These are phyloP conservation scores for Serilophus lunatus DNA, from an alignment of 2,113 vertebrate species.

Conservation along the genomic window DNA sequence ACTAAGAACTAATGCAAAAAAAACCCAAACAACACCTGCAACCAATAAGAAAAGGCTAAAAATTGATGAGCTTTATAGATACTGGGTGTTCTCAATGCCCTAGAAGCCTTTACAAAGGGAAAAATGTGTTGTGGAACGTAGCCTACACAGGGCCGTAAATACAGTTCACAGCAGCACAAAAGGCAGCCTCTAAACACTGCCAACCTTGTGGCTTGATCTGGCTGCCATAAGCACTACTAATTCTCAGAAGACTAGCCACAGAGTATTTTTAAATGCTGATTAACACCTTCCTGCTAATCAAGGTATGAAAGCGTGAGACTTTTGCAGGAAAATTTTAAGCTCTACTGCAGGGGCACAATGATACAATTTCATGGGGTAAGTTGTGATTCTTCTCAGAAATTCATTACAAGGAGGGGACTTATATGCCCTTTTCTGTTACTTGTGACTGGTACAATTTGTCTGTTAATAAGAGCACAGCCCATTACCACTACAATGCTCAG, in stretches of 20 bases:
- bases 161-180: not conserved
- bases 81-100: not conserved
- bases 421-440: not conserved
- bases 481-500: not conserved
- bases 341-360: rapidly evolving
- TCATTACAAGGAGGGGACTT: not conserved
- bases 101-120: not conserved
- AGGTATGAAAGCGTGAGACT: not conserved
- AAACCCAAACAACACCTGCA: not conserved
- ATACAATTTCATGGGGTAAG: not conserved
- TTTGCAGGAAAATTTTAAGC: not conserved
- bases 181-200: not conserved
- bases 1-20: not conserved
- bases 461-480: not conserved
- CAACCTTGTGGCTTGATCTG: not conserved
- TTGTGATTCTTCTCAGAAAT: not conserved
- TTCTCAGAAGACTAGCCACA: not conserved
- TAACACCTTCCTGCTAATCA: not conserved
- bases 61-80: not conserved
- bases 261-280: not conserved
- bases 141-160: not conserved
- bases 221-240: not conserved
- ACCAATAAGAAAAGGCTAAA: not conserved
- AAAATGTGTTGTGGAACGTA: not conserved
- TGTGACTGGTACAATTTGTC: not conserved